phyloP scores from a whole-genome alignment of 2,797 vertebrate species.

The Falco concolor region DNA sequence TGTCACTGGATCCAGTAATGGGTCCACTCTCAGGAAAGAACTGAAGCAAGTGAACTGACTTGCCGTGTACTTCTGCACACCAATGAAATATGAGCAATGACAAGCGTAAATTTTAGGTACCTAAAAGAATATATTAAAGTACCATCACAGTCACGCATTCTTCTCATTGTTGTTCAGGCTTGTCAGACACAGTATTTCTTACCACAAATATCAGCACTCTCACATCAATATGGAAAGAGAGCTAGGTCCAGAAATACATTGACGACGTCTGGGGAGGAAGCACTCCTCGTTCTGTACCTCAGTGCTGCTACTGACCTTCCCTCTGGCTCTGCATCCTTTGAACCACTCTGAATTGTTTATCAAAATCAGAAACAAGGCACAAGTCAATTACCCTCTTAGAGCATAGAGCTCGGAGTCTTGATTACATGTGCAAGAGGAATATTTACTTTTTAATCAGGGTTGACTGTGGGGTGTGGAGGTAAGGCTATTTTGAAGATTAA shows the following conservation, averaged over 20 bases:
- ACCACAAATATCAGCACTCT: neutral
- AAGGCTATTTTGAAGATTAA: conserved; percentile 56
- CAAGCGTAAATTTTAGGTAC: neutral
- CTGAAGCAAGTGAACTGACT: neutral
- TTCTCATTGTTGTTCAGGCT: neutral
- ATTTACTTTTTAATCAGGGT: conserved; percentile 52
- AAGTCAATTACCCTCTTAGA: conserved; percentile 33
- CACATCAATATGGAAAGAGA: neutral
- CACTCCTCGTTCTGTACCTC: neutral
- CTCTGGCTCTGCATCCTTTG: neutral
- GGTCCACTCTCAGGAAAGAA: neutral
- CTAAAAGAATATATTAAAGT: neutral
- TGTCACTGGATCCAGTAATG: neutral
- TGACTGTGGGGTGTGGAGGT: conserved; percentile 59
- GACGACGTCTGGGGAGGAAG: rapidly evolving
- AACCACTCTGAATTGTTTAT: neutral
- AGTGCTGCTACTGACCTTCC: neutral
- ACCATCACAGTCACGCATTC: neutral
- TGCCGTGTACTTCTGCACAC: neutral
- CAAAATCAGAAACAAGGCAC: neutral
- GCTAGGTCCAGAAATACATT: neutral
- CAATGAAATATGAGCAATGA: neutral
- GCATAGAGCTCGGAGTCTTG: conserved; percentile 21
- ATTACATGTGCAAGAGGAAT: conserved; percentile 34
- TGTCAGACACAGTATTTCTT: neutral